These are phyloP conservation scores for Cyclargus thomasi DNA, from an alignment of 1,140 invertebrate genomes.

Conservation along the genomic window DNA sequence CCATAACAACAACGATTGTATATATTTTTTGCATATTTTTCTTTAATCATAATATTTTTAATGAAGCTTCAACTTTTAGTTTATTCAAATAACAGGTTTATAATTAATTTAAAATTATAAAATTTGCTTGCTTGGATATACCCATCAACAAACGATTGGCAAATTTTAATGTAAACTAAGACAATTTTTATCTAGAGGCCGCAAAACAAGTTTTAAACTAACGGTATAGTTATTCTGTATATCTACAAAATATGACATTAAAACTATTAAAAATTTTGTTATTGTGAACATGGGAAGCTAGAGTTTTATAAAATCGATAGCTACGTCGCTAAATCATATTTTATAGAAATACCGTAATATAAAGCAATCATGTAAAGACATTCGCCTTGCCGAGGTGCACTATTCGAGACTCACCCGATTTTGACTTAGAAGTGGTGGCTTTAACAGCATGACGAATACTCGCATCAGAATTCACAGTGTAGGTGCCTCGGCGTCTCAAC, in stretches of 20 bases:
- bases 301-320: background rate
- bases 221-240: background rate
- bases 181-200: background rate
- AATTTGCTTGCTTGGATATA: too few relatives aligned
- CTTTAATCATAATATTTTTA: background rate
- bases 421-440: slow-evolving; percentile 36
- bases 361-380: background rate
- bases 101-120: background rate
- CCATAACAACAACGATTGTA: too few relatives aligned
- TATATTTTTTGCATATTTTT: too few relatives aligned
- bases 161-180: background rate
- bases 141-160: background rate
- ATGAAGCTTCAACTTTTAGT: background rate
- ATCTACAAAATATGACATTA: background rate
- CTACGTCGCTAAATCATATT: background rate
- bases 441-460: slow-evolving; percentile 35
- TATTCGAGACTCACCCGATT: slow-evolving; percentile 11
- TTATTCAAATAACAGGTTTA: background rate
- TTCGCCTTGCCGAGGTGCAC: background rate
- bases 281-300: background rate
- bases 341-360: background rate
- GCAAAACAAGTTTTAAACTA: background rate
- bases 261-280: background rate
- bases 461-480: slow-evolving; percentile 57
- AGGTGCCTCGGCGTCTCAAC: slow-evolving; percentile 60